Evolutionary conservation across 1,140 invertebrate species (phyloP), one percentile per base, ranked within the genome.

Genomic region (Mylabris phalerata): DNA sequence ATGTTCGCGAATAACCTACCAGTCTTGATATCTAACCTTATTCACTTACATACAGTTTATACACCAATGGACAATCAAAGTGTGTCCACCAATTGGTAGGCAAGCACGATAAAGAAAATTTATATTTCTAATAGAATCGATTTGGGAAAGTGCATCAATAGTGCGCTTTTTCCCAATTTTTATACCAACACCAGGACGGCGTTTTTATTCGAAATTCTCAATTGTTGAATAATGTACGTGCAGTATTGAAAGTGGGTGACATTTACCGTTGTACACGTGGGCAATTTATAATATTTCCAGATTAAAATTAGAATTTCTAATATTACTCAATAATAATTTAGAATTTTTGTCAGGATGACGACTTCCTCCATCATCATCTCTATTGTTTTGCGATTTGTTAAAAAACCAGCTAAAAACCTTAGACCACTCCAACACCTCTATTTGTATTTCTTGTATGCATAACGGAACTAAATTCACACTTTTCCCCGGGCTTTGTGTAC

Each of bases 11-110:
- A 60, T 73, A 67, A 73, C 71, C 70, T 61, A 62, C 64, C 64
- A 66, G 66, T 64, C 64, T 62, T 58, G 47, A 65, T 66, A 65
- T 66, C 61, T 68, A 71, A 71, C 71, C 69, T 71, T 73, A 69
- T 72, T 72, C 65, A 57, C 59, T 69, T 65, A 46, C 62, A 55
- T 32, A 7, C 32, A 19, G 19, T 19, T 19, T 19, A 32, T 32
- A 32, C 7, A 32, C 32, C 62, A 67, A 71, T 62, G 62, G 51
- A 54, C 51, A 7, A 54, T 27, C 27, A 54, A 54, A 54, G 51
- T 54, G 51, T 54, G 51, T 46, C 51, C 51, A 54, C 51, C 51
- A 54, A 54, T 45, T 45, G 51, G 13, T 46, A 26, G 42, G 13
- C 42, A 54, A 54, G 51, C 44, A 54, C 39, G 51, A 42, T 11